Evolutionary conservation across 2,888 invertebrate genomes (phyloP), one percentile per base, ranked within the genome.

Genomic region (Hecatera dysodea): DNA sequence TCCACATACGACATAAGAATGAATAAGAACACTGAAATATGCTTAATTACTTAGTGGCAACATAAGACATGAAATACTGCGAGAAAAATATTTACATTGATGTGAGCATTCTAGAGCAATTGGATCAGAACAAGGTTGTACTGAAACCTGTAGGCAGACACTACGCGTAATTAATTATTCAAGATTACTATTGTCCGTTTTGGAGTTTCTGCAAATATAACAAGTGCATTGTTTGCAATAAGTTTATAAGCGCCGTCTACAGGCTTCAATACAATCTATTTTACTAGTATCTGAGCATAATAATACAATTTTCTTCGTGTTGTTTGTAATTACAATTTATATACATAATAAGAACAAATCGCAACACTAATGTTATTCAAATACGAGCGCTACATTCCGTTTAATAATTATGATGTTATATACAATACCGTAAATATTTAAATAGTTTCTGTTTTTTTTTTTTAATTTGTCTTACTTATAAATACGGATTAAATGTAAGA

Each of bases 1-100:
- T 82, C 81, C 83, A 82, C 84, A 72, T 59, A 65, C 22, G 11
- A 67, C 27, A 48, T 52, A 59, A 24, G 44, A 75, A 62, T 72
- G 60, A 76, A 62, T n/a, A 52, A 65, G 53, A 66, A 69, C 69
- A 72, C 61, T 56, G 68, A 70, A 62, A 46, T 60, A 48, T 71
- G 68, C 55, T 68, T 70, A 69, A 56, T 60, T 67, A 75, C 44
- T 59, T 59, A 79, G 56, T 83, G 70, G 75, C 70, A 76, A 77
- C 61, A 53, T 55, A 67, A 56, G 57, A 67, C 56, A 66, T 74
- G 53, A 71, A 67, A 67, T 77, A 76, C 68, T 78, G 69, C 27
- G 52, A 67, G 62, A 68, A 73, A 73, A 55, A 73, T 79, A 79
- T 76, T 79, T 75, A 83, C 73, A 83, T 67, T 66, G 60, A 39